These are phyloP conservation scores for Chromoteleia sp. DNA, from an alignment of 2,888 invertebrate genomes.

Conservation along the genomic window DNA sequence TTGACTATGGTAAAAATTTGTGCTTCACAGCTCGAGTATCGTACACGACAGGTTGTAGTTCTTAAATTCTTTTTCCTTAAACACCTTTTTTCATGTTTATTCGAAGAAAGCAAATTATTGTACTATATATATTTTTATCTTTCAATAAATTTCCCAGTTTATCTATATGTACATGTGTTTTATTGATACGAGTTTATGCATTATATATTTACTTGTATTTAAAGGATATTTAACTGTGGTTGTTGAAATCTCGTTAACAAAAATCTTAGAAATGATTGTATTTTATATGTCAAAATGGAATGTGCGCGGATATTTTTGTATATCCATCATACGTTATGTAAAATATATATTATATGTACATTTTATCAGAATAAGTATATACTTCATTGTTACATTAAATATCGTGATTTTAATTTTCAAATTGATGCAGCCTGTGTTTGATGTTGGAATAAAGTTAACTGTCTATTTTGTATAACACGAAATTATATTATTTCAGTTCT, in stretches of 20 bases:
- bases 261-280: constrained; percentile 48
- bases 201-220: constrained; percentile 40
- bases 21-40: constrained; percentile 31
- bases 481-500: no score
- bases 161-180: constrained; percentile 61
- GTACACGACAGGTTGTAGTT: constrained; percentile 61
- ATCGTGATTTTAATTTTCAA: constrained; percentile 16
- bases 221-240: not conserved
- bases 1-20: constrained; percentile 60
- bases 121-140: constrained; percentile 81
- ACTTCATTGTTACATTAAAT: constrained; percentile 35
- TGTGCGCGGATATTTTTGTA: constrained; percentile 58
- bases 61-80: constrained; percentile 73
- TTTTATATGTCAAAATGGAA: constrained; percentile 50
- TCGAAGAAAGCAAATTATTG: constrained; percentile 72
- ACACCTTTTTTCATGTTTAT: constrained; percentile 73
- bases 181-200: constrained; percentile 40
- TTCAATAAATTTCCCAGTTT: constrained; percentile 77
- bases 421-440: constrained; percentile 11
- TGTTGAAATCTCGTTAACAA: constrained; percentile 12
- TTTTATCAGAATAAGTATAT: constrained; percentile 36
- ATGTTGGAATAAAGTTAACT: constrained; percentile 35
- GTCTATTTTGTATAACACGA: not conserved
- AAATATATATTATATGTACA: constrained; percentile 51
- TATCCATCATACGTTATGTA: constrained; percentile 55